A percentile compares a stretch with the other conserved stretches of the same genome.
These are phyloP conservation scores for Xanthia togata DNA, from an alignment of 2,888 invertebrate genomes.

Conservation along the genomic window DNA sequence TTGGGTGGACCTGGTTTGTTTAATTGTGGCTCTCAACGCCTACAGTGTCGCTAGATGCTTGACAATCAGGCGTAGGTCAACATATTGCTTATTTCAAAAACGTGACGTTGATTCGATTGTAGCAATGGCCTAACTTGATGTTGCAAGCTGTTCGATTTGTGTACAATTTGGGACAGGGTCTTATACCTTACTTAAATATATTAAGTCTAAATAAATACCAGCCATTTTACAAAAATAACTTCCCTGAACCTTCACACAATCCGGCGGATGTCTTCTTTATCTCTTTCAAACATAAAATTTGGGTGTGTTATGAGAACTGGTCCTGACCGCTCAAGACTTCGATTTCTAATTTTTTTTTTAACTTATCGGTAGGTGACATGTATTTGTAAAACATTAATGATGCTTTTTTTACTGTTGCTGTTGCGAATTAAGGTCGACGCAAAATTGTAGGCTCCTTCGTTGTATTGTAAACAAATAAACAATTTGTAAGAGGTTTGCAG, in stretches of 20 bases:
- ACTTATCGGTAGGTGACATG: neutral
- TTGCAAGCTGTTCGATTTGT: constrained; percentile 10
- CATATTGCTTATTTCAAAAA: constrained; percentile 38
- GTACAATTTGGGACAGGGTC: constrained; percentile 20
- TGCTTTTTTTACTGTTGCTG: neutral
- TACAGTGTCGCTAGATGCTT: constrained; percentile 71
- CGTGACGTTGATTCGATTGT: constrained; percentile 6
- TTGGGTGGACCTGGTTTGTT: constrained; percentile 80
- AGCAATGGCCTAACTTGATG: neutral
- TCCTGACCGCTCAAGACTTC: constrained; percentile 65
- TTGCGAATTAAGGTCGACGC: neutral
- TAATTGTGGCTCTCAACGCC: constrained; percentile 80
- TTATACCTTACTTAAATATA: constrained; percentile 32
- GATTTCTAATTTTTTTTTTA: constrained; percentile 65
- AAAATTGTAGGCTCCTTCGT: neutral
- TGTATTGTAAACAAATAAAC: constrained; percentile 17
- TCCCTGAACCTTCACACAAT: constrained; percentile 76
- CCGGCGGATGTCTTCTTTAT: constrained; percentile 87
- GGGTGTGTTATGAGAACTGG: constrained; percentile 83
- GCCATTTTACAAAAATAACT: constrained; percentile 61
- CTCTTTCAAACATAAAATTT: constrained; percentile 81
- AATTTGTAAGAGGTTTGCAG: too few relatives aligned
- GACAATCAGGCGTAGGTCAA: constrained; percentile 68
- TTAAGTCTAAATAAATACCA: constrained; percentile 56
- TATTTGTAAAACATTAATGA: neutral